Evolutionary conservation across 1,140 invertebrate genomes (phyloP), one percentile per base, ranked within the genome.

Genomic region (Neodiprion pinetum): DNA sequence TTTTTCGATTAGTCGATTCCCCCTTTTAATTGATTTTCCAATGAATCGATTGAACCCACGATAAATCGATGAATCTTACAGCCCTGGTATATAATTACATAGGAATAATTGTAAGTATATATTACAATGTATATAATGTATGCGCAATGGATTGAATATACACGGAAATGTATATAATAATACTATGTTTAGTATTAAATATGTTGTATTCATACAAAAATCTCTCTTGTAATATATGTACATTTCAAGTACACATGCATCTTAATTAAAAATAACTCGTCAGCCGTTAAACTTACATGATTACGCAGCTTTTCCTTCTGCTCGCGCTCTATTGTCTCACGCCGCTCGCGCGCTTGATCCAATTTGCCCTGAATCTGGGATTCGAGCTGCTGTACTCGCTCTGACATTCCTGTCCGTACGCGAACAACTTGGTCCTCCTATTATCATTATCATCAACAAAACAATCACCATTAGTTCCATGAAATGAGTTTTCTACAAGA

Each of bases 381-480:
- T 80, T 93, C 92, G 65, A 94, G 87, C 80, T 92, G 90, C 80
- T 91, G 90, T 79, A 93, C 91, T 79, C 92, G 91, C 78, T 92
- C 90, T 76, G 89, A 89, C 85, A 93, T 92, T 74, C 88, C 90
- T 17, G 90, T 87, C 74, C 92, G 91, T 61, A 94, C 92, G 79
- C 92, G 92, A 82, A 90, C 90, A 1, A 92, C 92, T 88, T 94
- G 93, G 70, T 94, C 93, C 85, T 94, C 93, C 93, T 95, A 81
- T 65, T 82, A 83, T 75, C 73, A 69, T 75, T 65, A 67, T 71
- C 28, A 23, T 73, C 72, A 53, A 73, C 70, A 76, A 78, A 78
- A 49, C 23, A 53, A 75, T 73, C n/a, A 8, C 70, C 1, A 48
- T 77, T 76, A 12, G 72, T 75, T 72, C 74, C 53, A n/a, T 68